A percentile compares a stretch with the other conserved stretches of the same genome.
These are phyloP conservation scores for Drosophila kikkawai DNA, from an alignment of 1,140 invertebrate species.

Conservation along the genomic window DNA sequence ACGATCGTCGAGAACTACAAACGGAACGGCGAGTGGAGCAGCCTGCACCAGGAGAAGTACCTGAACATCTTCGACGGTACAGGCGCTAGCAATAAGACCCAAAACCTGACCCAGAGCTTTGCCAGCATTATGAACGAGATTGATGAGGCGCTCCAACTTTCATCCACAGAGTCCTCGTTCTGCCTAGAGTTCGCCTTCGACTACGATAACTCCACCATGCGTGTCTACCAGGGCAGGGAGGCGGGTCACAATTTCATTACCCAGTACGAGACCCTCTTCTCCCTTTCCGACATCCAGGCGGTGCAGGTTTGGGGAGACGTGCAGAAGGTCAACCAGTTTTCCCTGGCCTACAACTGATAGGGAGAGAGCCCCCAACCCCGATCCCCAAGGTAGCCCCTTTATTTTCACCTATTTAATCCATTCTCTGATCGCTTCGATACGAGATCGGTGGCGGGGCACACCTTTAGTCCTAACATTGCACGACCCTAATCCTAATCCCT, in stretches of 20 bases:
- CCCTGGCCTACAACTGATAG: slow-evolving; percentile 64
- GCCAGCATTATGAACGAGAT: slow-evolving; percentile 39
- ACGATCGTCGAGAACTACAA: slow-evolving; percentile 77
- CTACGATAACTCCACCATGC: slow-evolving; percentile 58
- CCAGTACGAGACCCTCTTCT: slow-evolving; percentile 52
- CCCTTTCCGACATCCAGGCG: slow-evolving; percentile 61
- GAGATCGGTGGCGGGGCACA: slow-evolving; percentile 25
- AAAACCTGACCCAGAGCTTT: slow-evolving; percentile 29
- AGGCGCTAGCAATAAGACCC: slow-evolving; percentile 34
- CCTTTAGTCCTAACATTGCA: slow-evolving; percentile 24
- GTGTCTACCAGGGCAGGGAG: slow-evolving; percentile 63
- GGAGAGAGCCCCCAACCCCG: slow-evolving; percentile 1
- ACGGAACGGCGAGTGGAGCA: slow-evolving; percentile 67
- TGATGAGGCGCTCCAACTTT: slow-evolving; percentile 56
- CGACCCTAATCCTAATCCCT: slow-evolving; percentile 10
- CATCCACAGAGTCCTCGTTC: slow-evolving; percentile 75
- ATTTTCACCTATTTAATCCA: slow-evolving; percentile 9
- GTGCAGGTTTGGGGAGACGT: slow-evolving; percentile 83
- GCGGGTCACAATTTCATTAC: slow-evolving; percentile 62
- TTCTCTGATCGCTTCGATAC: slow-evolving; percentile 17
- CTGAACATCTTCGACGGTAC: slow-evolving; percentile 76
- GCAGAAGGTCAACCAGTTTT: slow-evolving; percentile 66
- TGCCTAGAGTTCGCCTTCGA: slow-evolving; percentile 73
- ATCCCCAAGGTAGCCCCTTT: slow-evolving; percentile 42
- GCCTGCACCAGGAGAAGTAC: slow-evolving; percentile 50